These are phyloP conservation scores for Drosophila asahinai DNA, from an alignment of 1,140 invertebrate genomes.

Conservation along the genomic window DNA sequence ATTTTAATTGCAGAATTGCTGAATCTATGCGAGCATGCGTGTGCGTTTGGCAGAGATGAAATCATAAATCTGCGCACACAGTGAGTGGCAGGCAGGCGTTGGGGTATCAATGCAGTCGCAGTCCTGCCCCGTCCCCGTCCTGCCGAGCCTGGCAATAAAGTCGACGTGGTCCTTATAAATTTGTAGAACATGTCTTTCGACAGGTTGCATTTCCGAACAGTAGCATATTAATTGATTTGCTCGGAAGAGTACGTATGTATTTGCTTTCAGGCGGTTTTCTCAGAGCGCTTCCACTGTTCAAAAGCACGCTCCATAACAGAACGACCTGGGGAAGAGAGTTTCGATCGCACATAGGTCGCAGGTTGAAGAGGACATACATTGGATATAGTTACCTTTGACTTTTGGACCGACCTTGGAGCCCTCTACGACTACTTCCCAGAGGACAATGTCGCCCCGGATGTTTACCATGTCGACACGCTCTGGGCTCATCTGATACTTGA, in stretches of 20 bases:
- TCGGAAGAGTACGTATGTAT: not conserved
- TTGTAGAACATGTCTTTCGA: conserved; percentile 51
- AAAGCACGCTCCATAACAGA: conserved; percentile 15
- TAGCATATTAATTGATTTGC: conserved; percentile 23
- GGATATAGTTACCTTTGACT: not conserved
- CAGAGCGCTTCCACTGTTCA: not conserved
- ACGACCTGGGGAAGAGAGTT: conserved; percentile 1
- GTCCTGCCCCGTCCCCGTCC: not conserved
- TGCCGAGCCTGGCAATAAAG: conserved; percentile 18
- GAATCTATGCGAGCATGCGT: conserved; percentile 12
- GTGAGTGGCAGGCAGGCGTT: conserved; percentile 16
- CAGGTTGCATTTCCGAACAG: conserved; percentile 38
- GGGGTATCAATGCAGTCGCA: conserved; percentile 7
- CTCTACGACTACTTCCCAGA: conserved; percentile 62
- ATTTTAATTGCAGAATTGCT: conserved; percentile 67
- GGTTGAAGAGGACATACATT: not conserved
- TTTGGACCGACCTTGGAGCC: not conserved
- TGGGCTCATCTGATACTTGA: conserved; percentile 70
- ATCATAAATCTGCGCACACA: conserved; percentile 47
- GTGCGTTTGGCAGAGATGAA: conserved; percentile 33
- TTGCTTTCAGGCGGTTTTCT: not conserved
- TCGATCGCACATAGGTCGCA: not conserved
- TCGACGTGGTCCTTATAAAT: conserved; percentile 42
- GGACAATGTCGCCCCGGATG: conserved; percentile 84
- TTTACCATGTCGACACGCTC: conserved; percentile 80